Conservation (phyloP, 2,797 vertebrate species). For the Lacerta bilineata region DNA sequence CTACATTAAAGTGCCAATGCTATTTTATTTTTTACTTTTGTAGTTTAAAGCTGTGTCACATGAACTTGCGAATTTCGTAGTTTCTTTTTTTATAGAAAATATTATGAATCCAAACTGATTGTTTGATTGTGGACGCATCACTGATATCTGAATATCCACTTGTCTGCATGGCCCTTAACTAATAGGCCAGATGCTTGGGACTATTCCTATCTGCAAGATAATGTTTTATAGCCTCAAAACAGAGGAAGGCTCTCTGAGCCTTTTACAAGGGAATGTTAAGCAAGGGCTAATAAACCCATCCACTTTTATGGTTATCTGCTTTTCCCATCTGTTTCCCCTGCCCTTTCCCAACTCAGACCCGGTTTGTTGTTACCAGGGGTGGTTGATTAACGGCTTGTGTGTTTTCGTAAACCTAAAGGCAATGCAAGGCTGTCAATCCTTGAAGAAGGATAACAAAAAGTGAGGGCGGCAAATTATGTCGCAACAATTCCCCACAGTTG, state of each 20-base stretch:
- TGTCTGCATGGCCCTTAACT: neutral
- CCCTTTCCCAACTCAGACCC: neutral
- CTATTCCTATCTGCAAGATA: neutral
- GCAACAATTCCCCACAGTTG: neutral
- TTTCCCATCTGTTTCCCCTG: neutral
- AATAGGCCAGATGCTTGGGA: neutral
- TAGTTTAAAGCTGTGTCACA: too few relatives aligned
- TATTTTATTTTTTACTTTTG: too few relatives aligned
- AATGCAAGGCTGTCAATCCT: conserved; percentile 1
- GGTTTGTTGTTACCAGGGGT: neutral
- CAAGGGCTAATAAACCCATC: conserved; percentile 14
- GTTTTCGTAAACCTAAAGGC: neutral
- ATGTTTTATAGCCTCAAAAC: neutral
- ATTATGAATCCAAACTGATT: neutral
- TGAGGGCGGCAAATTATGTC: neutral
- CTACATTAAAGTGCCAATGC: too few relatives aligned
- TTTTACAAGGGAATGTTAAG: conserved; percentile 22
- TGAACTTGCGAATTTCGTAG: too few relatives aligned
- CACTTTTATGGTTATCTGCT: neutral
- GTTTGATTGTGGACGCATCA: neutral
- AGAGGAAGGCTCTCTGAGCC: neutral
- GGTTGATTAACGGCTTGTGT: neutral
- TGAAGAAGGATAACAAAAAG: neutral
- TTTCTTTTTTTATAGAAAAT: too few relatives aligned
- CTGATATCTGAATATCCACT: neutral